phyloP scores from a whole-genome alignment of 2,113 vertebrate species.

The Tamias sibiricus region DNA sequence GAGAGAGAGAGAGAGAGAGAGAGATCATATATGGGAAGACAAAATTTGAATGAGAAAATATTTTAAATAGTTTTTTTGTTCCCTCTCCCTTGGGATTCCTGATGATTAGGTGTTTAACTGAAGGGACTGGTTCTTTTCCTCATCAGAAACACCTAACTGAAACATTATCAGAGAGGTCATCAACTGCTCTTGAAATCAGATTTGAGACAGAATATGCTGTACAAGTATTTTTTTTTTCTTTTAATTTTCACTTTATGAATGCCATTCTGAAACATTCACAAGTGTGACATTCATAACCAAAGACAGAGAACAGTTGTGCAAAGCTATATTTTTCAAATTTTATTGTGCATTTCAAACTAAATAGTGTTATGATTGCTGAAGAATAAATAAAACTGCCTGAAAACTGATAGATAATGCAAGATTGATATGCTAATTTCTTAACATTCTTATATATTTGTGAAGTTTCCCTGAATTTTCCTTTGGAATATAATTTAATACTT shows the following conservation, averaged over 20 bases:
- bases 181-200: background rate
- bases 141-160: background rate
- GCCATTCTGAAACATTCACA: background rate
- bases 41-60: background rate
- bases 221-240: background rate
- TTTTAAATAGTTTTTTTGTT: background rate
- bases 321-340: slow-evolving; percentile 22
- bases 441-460: background rate
- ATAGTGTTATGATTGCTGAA: background rate
- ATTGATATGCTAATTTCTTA: background rate
- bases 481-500: background rate
- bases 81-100: background rate
- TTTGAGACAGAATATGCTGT: background rate
- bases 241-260: slow-evolving; percentile 19
- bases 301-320: background rate
- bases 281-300: slow-evolving; percentile 1
- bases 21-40: background rate
- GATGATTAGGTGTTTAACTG: background rate
- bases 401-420: background rate
- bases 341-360: background rate
- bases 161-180: background rate
- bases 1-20: too few relatives aligned
- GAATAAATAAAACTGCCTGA: background rate
- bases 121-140: background rate
- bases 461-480: background rate